Evolutionary conservation across 2,888 invertebrate genomes (phyloP), one percentile per base, ranked within the genome.

Genomic region (Leptinotarsa juncta): DNA sequence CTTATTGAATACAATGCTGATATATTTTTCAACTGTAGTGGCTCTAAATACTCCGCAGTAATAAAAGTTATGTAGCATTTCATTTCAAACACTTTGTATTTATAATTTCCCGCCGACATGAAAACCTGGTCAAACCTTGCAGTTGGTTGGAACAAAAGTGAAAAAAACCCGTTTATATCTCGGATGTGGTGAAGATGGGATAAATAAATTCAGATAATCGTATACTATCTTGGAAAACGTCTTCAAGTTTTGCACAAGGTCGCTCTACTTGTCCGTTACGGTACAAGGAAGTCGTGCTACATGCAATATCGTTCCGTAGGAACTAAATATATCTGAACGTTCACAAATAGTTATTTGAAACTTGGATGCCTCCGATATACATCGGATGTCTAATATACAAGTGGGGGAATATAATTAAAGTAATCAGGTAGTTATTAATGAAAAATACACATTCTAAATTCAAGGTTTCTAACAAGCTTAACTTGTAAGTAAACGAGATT

Each of bases 271-370:
- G 57, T 18, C 23, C 14, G 57, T 57, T 57, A 18, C 23, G 57
- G 57, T 57, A 57, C 57, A 57, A 57, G 57, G 57, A 57, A 57
- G 57, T 57, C 57, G 57, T 57, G 57, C 23, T 57, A 57, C 57
- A 57, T 57, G 57, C 57, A 23, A 57, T 57, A 20, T 57, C 20
- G 57, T 53, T 53, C 53, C 10, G 18, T 57, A 57, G 57, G 57
- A 57, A 57, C 57, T 57, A 57, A 57, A 57, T 57, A 57, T 57
- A 57, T 57, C 57, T 23, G 57, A 57, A 57, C 57, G 57, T 57
- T 57, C 57, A 23, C 57, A 57, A 57, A 57, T 57, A 57, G 57
- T 57, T 55, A n/a, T 55, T 55, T 10, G 20, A 55, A 55, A 55
- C 57, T 20, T 57, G 57, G 57, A 20, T 18, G 23, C 57, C 20